These are phyloP conservation scores for Tenthredo mesomela DNA, from an alignment of 2,888 invertebrate species.

Conservation along the genomic window DNA sequence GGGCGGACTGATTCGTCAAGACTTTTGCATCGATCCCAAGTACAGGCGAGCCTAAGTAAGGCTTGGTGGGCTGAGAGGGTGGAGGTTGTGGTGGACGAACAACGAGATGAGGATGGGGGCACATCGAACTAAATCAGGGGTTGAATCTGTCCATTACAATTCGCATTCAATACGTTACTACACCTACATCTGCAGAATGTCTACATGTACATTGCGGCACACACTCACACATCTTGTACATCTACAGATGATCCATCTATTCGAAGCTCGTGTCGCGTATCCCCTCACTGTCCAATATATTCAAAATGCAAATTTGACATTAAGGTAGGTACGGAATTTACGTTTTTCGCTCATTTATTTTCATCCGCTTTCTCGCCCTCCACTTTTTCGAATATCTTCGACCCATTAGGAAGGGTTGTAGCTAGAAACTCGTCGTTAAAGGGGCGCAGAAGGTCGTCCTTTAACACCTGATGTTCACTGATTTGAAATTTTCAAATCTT, in stretches of 20 bases:
- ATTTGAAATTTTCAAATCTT: not conserved
- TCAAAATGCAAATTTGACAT: not conserved
- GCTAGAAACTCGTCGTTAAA: not conserved
- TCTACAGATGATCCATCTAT: not conserved
- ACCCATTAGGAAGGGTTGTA: not conserved
- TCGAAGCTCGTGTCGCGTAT: not conserved
- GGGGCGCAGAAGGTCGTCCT: not conserved
- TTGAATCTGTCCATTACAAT: conserved; percentile 70
- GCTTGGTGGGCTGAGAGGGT: not conserved
- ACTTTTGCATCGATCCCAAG: not conserved
- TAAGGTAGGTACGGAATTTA: not conserved
- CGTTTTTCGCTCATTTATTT: conserved; percentile 7
- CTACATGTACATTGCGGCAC: not conserved
- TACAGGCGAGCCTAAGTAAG: conserved; percentile 1
- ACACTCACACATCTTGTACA: not conserved
- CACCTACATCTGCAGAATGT: conserved; percentile 28
- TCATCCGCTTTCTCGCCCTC: not conserved
- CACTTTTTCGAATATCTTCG: not conserved
- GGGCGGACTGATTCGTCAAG: conserved; percentile 24
- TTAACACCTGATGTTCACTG: not conserved
- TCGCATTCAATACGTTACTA: conserved; percentile 71
- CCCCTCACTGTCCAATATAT: not conserved
- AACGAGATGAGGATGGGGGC: conserved; percentile 51
- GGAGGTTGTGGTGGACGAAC: not conserved
- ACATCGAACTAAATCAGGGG: conserved; percentile 67